Evolutionary conservation across 2,888 invertebrate genomes (phyloP).

Genomic region (Plebejus anna): DNA sequence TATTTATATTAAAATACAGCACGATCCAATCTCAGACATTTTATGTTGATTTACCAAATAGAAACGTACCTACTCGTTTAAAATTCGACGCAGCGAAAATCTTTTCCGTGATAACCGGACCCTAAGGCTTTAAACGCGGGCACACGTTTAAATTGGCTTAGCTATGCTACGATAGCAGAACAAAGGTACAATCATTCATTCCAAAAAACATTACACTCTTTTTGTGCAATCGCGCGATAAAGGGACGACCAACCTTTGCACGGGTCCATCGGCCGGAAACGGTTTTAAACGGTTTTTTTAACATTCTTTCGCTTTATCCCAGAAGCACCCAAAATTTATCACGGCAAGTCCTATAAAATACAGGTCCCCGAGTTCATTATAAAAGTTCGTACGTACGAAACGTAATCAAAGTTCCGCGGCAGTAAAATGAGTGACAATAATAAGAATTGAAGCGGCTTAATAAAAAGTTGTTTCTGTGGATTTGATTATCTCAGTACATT

Average conservation of each 20-base stretch:
- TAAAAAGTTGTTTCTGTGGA: constrained; percentile 29
- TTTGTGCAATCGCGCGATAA: constrained; percentile 28
- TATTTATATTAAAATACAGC: background rate
- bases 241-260: constrained; percentile 28
- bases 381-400: constrained; percentile 10
- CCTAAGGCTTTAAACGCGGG: constrained; percentile 15
- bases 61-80: background rate
- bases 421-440: constrained; percentile 32
- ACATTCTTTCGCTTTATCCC: background rate
- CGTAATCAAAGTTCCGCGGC: constrained; percentile 30
- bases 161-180: constrained; percentile 17
- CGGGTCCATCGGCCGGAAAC: constrained; percentile 21
- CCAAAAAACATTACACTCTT: constrained; percentile 28
- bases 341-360: constrained; percentile 8
- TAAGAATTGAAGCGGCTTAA: constrained; percentile 27
- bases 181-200: constrained; percentile 27
- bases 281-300: constrained; percentile 9
- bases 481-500: constrained; percentile 27
- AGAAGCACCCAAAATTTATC: constrained; percentile 10
- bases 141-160: constrained; percentile 24
- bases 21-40: background rate
- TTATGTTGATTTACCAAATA: background rate
- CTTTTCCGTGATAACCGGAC: constrained; percentile 10
- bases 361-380: constrained; percentile 17
- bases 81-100: constrained; percentile 5